phyloP scores from a whole-genome alignment of 2,113 vertebrate genomes.

The Catharus fuscescens region DNA sequence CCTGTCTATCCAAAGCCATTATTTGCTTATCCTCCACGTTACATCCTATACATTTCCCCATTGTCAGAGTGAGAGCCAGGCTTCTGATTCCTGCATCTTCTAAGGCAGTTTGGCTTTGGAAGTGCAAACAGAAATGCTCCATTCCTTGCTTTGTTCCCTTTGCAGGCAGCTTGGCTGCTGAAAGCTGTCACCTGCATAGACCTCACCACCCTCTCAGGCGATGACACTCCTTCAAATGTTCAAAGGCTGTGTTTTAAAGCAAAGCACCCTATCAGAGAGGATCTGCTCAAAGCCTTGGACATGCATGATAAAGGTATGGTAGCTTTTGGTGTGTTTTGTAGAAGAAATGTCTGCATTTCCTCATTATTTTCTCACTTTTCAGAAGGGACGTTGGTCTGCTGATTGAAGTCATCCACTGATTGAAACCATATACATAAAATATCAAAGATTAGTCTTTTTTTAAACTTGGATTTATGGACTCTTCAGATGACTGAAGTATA shows the following conservation, averaged over 20 bases:
- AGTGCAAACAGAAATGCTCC: not conserved
- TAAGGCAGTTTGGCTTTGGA: not conserved
- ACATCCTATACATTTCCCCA: not conserved
- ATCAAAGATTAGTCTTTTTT: not conserved
- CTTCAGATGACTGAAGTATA: not conserved
- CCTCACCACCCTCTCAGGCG: slow-evolving; percentile 91
- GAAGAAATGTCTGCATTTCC: not conserved
- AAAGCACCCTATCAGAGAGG: slow-evolving; percentile 83
- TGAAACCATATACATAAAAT: not conserved
- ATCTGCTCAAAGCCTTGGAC: slow-evolving; percentile 85
- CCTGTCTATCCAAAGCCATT: not conserved
- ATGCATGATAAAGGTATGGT: slow-evolving; percentile 87
- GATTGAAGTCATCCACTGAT: not conserved
- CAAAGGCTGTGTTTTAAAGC: slow-evolving; percentile 92
- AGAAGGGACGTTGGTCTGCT: not conserved
- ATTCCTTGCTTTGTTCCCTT: not conserved
- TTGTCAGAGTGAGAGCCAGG: not conserved
- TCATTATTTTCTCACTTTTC: not conserved
- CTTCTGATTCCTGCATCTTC: not conserved
- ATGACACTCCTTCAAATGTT: slow-evolving; percentile 90
- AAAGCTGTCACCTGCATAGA: slow-evolving; percentile 92
- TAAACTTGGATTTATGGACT: not conserved
- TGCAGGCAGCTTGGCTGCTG: slow-evolving; percentile 91
- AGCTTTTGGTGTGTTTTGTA: not conserved
- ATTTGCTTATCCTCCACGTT: not conserved